These are phyloP conservation scores for Xestia xanthographa DNA, from an alignment of 2,888 invertebrate genomes.

Conservation along the genomic window DNA sequence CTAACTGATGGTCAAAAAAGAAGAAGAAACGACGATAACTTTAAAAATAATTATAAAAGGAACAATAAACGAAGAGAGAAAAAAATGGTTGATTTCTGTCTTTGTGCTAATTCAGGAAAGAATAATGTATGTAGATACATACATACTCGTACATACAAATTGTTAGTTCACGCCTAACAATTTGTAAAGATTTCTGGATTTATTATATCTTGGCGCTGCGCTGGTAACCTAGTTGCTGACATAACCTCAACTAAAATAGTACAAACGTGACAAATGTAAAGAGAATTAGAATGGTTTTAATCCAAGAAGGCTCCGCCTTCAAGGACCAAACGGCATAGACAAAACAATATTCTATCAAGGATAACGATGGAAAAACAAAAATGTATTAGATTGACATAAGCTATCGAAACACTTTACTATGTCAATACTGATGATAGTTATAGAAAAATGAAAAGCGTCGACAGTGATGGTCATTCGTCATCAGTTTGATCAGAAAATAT, in stretches of 20 bases:
- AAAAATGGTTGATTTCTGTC: not conserved
- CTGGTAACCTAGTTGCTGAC: not conserved
- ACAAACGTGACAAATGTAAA: not conserved
- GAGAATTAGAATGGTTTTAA: no score
- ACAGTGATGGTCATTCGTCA: not conserved
- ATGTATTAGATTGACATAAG: not conserved
- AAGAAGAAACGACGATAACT: not conserved
- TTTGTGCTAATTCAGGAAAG: not conserved
- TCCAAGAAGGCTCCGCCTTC: no score
- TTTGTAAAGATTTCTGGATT: constrained; percentile 10
- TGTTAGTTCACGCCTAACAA: not conserved
- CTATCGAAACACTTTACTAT: not conserved
- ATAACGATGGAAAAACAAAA: no score
- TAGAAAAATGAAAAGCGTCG: not conserved
- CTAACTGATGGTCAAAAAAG: constrained; percentile 18
- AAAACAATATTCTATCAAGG: not conserved
- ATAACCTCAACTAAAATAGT: not conserved
- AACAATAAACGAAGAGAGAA: not conserved
- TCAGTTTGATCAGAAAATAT: no score
- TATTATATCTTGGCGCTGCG: not conserved
- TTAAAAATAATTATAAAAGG: not conserved
- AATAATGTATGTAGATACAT: not conserved
- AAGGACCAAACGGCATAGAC: not conserved
- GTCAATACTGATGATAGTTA: not conserved
- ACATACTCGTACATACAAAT: no score